Percentiles rank a stretch among this genome's conserved stretches.
These are phyloP conservation scores for Lasioglossum vierecki DNA, from an alignment of 2,888 invertebrate genomes.

Conservation along the genomic window DNA sequence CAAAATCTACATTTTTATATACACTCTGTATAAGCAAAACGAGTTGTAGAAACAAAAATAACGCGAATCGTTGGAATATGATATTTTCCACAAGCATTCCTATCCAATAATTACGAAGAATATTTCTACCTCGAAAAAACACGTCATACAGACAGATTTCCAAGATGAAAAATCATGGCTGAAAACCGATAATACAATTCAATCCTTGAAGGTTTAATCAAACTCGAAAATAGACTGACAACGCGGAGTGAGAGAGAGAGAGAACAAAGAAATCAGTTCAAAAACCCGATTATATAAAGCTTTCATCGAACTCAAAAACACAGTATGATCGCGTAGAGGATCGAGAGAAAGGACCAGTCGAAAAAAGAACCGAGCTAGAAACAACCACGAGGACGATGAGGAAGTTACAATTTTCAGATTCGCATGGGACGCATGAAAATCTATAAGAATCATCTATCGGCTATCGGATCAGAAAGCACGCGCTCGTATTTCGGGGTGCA, in stretches of 20 bases:
- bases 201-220: not conserved
- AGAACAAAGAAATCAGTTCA: not conserved
- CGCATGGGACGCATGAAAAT: not conserved
- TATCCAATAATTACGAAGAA: not conserved
- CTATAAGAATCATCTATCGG: not conserved
- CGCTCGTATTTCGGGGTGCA: not conserved
- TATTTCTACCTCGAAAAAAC: not conserved
- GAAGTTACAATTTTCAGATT: not conserved
- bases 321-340: not conserved
- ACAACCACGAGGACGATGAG: not conserved
- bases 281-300: not conserved
- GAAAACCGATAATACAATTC: not conserved
- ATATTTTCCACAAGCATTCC: not conserved
- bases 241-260: not conserved
- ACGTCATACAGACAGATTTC: not conserved
- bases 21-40: not conserved
- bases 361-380: not conserved
- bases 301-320: not conserved
- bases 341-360: not conserved
- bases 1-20: not conserved
- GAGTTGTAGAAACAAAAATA: not conserved
- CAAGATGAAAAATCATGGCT: not conserved
- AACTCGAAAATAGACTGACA: not conserved
- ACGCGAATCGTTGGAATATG: not conserved
- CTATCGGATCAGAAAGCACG: not conserved